Evolutionary conservation across 2,888 invertebrate species (phyloP), one percentile per base, ranked within the genome.

Genomic region (Agonopterix subpropinquella): DNA sequence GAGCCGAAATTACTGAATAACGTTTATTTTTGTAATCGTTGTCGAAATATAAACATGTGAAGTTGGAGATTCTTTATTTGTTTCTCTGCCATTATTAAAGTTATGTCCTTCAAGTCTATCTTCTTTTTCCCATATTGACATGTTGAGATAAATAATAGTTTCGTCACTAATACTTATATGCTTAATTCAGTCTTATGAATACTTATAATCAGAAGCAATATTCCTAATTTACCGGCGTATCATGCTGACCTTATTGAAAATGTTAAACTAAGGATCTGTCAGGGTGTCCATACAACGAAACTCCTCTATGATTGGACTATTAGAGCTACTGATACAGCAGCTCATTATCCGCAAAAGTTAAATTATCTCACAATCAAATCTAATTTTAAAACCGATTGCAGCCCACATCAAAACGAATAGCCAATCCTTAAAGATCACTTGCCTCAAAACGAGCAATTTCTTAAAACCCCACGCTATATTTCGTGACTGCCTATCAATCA

Each of bases 401-500:
- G 11, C 13, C 42, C 8, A n/a, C 11, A 8, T 42, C n/a, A n/a
- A n/a, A n/a, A 42, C 42, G 11, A 42, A 42, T 11, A 41, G 41
- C 36, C 8, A 11, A 28, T 48, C 39, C 28, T n/a, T 46, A 51
- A 48, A 48, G 46, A 43, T 36, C 41, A 41, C 28, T 46, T 45
- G 45, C 47, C 43, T 46, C 35, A 44, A 43, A 44, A 47, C 47
- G 10, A 15, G 36, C 39, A 9, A 46, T 28, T 42, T 35, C 35
- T 7, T 41, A 28, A 42, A 46, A 41, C 7, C 8, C 43, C 2
- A 28, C 28, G 43, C 43, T 15, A 36, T 45, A 51, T 48, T 44
- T 50, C 52, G 52, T 48, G 48, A 49, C 43, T 11, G 11, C 62
- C 62, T 63, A 65, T 65, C 66, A 59, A 62, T 52, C 57, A 61